Base-by-base conservation (phyloP, 92 coral and sea anemone species). In the Plumapathes pennacea region DNA sequence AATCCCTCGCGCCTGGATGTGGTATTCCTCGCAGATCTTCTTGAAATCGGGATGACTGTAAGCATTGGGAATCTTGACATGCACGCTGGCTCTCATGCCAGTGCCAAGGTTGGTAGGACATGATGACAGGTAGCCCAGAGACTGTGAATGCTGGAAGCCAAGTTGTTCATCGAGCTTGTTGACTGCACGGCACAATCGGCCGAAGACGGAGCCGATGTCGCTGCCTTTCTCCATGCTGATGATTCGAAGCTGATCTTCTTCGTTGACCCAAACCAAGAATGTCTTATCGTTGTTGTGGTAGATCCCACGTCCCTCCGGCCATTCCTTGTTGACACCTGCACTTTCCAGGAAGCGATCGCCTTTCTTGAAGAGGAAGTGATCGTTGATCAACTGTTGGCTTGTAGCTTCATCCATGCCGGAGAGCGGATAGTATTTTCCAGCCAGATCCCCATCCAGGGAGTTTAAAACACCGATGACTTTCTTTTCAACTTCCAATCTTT, bases 261-360 rank as follows among this genome's bases (percentile, higher is more conserved):
- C 97, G 67, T 86, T 86, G 37, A 90, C 85, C 97, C 97, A 90
- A 18, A 87, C 96, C 8, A 90, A 54, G 83, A 90, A 90, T 18
- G 95, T 86, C 63, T 86, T 90, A 39, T 83, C 81, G 23, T 62
- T 68, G 68, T 90, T 90, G 85, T 82, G 90, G 81, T 74, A 90
- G 78, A 90, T 90, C 9, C 97, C 97, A 12, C 97, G 85, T 1
- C 96, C 97, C 41, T 83, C 84, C 0, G 97, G 96, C 97, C 97
- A 90, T 46, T 62, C 73, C 42, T 82, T 71, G 53, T 85, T 83
- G 23, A 80, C 64, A 4, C 95, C 97, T 10, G 90, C 90, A 30
- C 85, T 66, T 43, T 87, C 95, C 67, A 90, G 47, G 73, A 90
- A 86, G 57, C 95, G 80, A 42, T 80, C 87, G 0, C 88, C 94